A percentile compares a stretch with the other conserved stretches of the same genome.
phyloP scores from a whole-genome alignment of 1,140 invertebrate genomes.

The Procambarus virginalis region DNA sequence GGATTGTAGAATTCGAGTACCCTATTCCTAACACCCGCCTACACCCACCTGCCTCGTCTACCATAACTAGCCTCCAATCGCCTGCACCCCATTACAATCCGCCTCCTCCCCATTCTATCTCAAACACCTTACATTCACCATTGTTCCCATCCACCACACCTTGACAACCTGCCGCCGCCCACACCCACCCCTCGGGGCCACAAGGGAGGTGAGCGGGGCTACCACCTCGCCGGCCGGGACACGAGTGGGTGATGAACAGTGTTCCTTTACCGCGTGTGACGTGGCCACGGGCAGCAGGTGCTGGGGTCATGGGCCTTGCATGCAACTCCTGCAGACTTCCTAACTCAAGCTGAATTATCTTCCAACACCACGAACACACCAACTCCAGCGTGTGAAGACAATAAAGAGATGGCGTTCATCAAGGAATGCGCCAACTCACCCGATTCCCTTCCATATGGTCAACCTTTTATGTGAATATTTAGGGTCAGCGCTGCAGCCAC shows the following conservation, averaged over 20 bases:
- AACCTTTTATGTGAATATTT: conserved; percentile 27
- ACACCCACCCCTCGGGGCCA: neutral
- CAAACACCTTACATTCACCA: too few species aligned
- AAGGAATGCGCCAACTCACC: neutral
- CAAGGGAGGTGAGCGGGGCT: neutral
- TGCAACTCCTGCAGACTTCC: neutral
- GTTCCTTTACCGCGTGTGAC: neutral
- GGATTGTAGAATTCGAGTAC: too few species aligned
- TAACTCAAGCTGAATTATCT: neutral
- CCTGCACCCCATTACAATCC: too few species aligned
- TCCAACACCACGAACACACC: neutral
- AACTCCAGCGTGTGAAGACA: neutral
- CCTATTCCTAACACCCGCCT: too few species aligned
- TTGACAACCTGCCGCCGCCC: neutral
- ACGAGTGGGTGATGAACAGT: neutral
- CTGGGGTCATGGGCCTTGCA: neutral
- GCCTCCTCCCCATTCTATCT: too few species aligned
- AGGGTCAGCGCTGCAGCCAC: conserved; percentile 10
- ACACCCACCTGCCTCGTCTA: too few species aligned
- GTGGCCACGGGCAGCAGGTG: neutral
- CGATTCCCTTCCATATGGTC: conserved; percentile 21
- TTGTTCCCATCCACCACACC: too few species aligned
- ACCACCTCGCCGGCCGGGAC: neutral
- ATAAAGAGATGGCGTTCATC: neutral
- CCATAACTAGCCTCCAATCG: too few species aligned